Evolutionary conservation across 23 tunicate species (phyloP).

Genomic region (Styela clava): DNA sequence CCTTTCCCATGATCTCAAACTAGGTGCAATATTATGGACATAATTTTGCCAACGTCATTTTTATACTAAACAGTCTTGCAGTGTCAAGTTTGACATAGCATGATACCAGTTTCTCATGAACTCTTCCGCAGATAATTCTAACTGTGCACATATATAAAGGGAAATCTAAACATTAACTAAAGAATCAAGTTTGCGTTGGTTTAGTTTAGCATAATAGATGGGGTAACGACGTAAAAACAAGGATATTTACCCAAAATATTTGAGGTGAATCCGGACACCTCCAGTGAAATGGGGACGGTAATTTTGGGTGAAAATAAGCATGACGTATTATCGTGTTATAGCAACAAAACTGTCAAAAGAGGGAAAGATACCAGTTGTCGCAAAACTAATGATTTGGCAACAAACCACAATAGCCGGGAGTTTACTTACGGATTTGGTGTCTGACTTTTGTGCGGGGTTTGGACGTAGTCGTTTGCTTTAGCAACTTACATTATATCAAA

Average conservation of each 20-base stretch:
- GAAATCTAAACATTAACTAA: background rate
- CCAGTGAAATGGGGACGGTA: background rate
- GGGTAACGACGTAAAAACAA: background rate
- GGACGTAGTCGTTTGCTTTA: background rate
- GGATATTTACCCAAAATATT: background rate
- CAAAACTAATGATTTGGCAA: background rate
- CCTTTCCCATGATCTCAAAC: too few species aligned
- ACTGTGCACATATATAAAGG: too few species aligned
- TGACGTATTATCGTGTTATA: background rate
- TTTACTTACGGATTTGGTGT: slow-evolving; percentile 3
- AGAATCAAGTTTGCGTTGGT: background rate
- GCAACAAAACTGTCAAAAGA: slow-evolving; percentile 1
- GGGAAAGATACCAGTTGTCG: background rate
- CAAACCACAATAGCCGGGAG: background rate
- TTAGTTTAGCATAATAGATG: background rate
- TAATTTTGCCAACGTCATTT: too few species aligned
- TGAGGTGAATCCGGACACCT: background rate
- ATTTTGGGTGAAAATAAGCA: background rate
- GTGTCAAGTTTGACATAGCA: too few species aligned
- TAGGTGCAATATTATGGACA: too few species aligned
- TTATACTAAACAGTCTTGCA: too few species aligned
- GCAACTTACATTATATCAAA: background rate
- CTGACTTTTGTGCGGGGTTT: background rate
- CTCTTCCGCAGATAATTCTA: too few species aligned
- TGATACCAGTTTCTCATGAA: too few species aligned